phyloP scores from a whole-genome alignment of 2,797 vertebrate genomes.

The Pogonophryne albipinna region DNA sequence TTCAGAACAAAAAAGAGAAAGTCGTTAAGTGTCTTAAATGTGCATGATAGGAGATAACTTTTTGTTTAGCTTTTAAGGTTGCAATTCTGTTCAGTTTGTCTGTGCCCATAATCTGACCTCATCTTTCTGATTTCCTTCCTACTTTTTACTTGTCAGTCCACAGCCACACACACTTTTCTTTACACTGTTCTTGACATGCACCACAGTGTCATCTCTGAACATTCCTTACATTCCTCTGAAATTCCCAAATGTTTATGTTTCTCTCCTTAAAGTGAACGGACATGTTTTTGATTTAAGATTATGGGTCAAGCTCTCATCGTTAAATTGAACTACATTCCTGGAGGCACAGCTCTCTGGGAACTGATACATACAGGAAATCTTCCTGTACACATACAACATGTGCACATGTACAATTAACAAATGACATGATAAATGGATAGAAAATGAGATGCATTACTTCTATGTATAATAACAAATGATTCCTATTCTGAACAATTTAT shows the following conservation, averaged over 20 bases:
- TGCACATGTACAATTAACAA: slow-evolving; percentile 3
- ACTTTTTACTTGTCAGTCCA: slow-evolving; percentile 20
- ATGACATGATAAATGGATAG: not conserved
- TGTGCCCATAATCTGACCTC: slow-evolving; percentile 27
- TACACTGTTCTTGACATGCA: slow-evolving; percentile 48
- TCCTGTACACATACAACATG: not conserved
- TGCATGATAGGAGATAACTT: not conserved
- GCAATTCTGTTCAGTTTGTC: slow-evolving; percentile 2
- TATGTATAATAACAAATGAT: not conserved
- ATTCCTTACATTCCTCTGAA: slow-evolving; percentile 69
- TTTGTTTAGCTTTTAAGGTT: slow-evolving; percentile 6
- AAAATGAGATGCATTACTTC: not conserved
- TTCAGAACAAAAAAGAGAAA: slow-evolving; percentile 16
- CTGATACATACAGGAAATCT: slow-evolving; percentile 27
- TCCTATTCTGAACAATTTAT: not conserved
- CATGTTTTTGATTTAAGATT: slow-evolving; percentile 27
- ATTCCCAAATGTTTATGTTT: slow-evolving; percentile 63
- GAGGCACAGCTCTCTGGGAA: slow-evolving; percentile 29
- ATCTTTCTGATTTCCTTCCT: slow-evolving; percentile 33
- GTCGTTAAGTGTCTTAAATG: slow-evolving; percentile 7
- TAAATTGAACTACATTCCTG: slow-evolving; percentile 46
- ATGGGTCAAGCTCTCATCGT: slow-evolving; percentile 23
- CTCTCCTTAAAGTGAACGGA: slow-evolving; percentile 31
- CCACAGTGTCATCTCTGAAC: slow-evolving; percentile 43
- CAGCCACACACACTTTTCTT: slow-evolving; percentile 19